Evolutionary conservation across 2,113 vertebrate genomes (phyloP), one percentile per base, ranked within the genome.

Genomic region (Pogonocichla stellata): DNA sequence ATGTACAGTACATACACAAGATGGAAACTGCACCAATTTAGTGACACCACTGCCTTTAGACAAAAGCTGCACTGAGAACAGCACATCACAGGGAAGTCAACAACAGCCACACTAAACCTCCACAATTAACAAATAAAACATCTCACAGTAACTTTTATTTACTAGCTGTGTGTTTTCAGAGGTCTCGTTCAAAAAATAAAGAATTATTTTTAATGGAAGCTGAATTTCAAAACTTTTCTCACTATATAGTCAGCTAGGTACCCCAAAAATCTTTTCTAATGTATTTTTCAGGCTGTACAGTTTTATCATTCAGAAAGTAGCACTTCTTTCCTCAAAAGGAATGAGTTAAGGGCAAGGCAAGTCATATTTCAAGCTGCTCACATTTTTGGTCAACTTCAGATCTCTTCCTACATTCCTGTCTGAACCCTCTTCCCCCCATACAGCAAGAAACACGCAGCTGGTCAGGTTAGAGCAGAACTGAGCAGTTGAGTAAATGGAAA

Each of bases 361-460:
- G 86, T 61, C 58, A 19, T 69, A 42, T 60, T 94, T 88, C 78
- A 88, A 54, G 12, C 66, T 62, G 42, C 51, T 86, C 75, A 73
- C 19, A 57, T 69, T 84, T 80, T 7, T 26, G 31, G 54, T 33
- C 72, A 80, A 4, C 16, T 64, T 51, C 31, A 60, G 60, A 56
- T 42, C 69, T 66, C 45, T 75, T 74, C 2, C 36, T 19, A 17
- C 24, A 29, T 69, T 71, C 29, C 42, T 16, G 12, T 23, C 58
- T 38, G 73, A 88, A 64, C 5, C 6, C 31, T 57, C 45, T 81
- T 81, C 57, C 29, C 23, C 51, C 38, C 40, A 22, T 9, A 16
- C 1, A 71, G n/a, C 40, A 75, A 31, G 45, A 72, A 79, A 19
- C 38, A 48, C 29, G 23, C 1, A 7, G 8, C 26, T 54, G 24